These are phyloP conservation scores for Lutraria lutraria DNA, from an alignment of 2,888 invertebrate species.

Conservation along the genomic window DNA sequence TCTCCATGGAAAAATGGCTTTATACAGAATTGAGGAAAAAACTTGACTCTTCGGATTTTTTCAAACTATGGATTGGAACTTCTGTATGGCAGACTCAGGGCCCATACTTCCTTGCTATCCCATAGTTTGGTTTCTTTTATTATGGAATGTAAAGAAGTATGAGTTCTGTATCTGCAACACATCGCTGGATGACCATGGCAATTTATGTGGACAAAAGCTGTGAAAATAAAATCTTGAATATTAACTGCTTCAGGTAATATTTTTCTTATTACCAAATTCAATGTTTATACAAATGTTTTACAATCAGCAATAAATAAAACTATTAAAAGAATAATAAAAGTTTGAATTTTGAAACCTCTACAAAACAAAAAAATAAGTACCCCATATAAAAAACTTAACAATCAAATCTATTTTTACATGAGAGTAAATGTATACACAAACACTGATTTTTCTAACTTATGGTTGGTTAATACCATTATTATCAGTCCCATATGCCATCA, in stretches of 20 bases:
- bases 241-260: conserved; percentile 12
- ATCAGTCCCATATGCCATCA: conserved; percentile 25
- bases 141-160: conserved; percentile 99
- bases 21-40: conserved; percentile 21
- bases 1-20: conserved; percentile 43
- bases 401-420: background rate
- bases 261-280: background rate
- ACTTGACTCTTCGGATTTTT: conserved; percentile 49
- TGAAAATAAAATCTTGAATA: background rate
- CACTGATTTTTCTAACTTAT: background rate
- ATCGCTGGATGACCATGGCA: background rate
- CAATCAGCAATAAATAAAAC: background rate
- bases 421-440: background rate
- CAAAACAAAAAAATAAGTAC: background rate
- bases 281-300: background rate
- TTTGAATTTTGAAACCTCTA: background rate
- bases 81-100: conserved; percentile 79
- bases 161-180: conserved; percentile 80
- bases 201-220: background rate
- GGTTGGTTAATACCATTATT: background rate
- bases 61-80: conserved; percentile 17
- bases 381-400: background rate
- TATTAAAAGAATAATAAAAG: background rate
- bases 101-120: conserved; percentile 98
- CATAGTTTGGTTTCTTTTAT: conserved; percentile 90